Evolutionary conservation across 2,888 invertebrate genomes (phyloP).

Genomic region (Dryobotodes eremita): DNA sequence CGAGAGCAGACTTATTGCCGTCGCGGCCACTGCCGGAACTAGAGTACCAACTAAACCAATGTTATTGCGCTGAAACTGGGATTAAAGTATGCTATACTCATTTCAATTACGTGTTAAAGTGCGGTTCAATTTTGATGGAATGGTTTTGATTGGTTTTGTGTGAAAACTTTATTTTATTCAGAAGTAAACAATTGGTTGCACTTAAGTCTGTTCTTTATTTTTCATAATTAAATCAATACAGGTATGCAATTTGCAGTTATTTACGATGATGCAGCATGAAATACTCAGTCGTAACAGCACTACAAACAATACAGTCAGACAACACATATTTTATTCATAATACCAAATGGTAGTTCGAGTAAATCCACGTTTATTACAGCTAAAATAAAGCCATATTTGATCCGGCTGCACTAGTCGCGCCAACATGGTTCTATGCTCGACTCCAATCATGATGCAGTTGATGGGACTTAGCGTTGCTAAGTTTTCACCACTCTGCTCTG

Average conservation of each 20-base stretch:
- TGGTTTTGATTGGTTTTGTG: constrained; percentile 11
- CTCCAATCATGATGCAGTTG: constrained; percentile 78
- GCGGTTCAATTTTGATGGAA: constrained; percentile 40
- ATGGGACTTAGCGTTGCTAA: constrained; percentile 88
- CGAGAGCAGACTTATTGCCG: constrained; percentile 79
- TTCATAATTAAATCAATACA: background rate
- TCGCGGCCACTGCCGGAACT: constrained; percentile 66
- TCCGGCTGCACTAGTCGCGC: constrained; percentile 53
- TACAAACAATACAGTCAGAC: background rate
- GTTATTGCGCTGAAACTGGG: constrained; percentile 75
- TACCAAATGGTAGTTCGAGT: constrained; percentile 27
- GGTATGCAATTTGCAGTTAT: background rate
- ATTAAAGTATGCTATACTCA: constrained; percentile 56
- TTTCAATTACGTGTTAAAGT: constrained; percentile 61
- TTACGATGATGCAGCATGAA: background rate
- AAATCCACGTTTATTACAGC: constrained; percentile 54
- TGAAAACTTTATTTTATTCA: background rate
- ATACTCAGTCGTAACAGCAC: background rate
- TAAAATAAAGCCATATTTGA: constrained; percentile 64
- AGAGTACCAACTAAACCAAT: constrained; percentile 75
- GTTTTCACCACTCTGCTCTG: constrained; percentile 85
- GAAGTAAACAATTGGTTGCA: background rate
- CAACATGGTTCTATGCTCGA: constrained; percentile 66
- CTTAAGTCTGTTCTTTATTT: background rate
- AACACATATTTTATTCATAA: constrained; percentile 45